Evolutionary conservation across 2,888 invertebrate species (phyloP), one percentile per base, ranked within the genome.

Genomic region (Tipula unca): DNA sequence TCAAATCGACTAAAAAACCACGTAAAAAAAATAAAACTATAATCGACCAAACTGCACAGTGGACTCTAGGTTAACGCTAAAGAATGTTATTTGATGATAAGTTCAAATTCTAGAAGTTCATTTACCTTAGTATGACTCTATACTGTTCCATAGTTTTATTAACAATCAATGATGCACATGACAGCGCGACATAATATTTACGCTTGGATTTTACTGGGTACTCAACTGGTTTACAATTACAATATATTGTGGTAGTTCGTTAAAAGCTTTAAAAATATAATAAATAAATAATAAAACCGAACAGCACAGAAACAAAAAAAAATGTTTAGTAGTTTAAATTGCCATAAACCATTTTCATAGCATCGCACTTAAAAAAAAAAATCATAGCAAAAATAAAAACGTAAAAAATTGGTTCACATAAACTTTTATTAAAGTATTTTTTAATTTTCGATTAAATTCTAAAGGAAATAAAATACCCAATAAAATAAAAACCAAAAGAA

Each of bases 361-460:
- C 69, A 69, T 69, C 69, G 25, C 69, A 69, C 69, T 69, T 69
- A 69, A 20, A 69, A 20, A 25, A 69, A 8, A n/a, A 69, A 69
- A 69, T 69, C 69, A 69, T 69, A 8, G 25, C 69, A 5, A 54
- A 54, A 54, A 54, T 54, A 54, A 69, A 84, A 84, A 84, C 29
- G 84, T 35, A 32, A 35, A 32, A 84, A 84, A 35, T 84, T 84
- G 84, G 39, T 84, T 84, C 35, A 39, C 35, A 84, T 35, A 36
- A 36, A 84, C 35, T 84, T 84, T 36, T 36, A 84, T 84, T 35
- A 84, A 84, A 84, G 39, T 84, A 84, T 84, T 84, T 84, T 29
- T 83, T 83, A 29, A 69, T 25, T 69, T 69, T 69, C 69, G 69
- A 25, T 69, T 25, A 69, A 69, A 69, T 25, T 69, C 69, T 84